Evolutionary conservation across 2,113 vertebrate species (phyloP).

Genomic region (Epinephelus lanceolatus): DNA sequence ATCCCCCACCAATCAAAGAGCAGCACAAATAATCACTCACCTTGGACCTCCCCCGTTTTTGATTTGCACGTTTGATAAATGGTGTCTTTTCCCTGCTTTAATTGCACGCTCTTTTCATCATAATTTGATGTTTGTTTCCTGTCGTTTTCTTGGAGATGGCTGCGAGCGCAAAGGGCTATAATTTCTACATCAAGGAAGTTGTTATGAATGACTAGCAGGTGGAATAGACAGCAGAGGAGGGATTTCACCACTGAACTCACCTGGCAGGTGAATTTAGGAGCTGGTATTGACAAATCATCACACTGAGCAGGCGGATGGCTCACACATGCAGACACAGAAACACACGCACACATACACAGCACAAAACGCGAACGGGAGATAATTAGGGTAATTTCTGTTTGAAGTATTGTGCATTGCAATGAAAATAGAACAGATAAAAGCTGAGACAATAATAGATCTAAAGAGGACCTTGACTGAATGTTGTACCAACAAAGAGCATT

Average conservation of each 20-base stretch:
- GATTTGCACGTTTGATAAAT: conserved; percentile 91
- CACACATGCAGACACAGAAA: conserved; percentile 27
- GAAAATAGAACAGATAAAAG: conserved; percentile 79
- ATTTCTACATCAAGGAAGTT: conserved; percentile 82
- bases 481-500: conserved; percentile 77
- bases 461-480: conserved; percentile 72
- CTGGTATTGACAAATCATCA: conserved; percentile 56
- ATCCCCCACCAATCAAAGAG: conserved; percentile 93
- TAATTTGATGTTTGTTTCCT: conserved; percentile 88
- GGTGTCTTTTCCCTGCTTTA: conserved; percentile 83
- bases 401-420: conserved; percentile 77
- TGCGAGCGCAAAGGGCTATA: conserved; percentile 70
- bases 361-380: conserved; percentile 56
- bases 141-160: conserved; percentile 80
- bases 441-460: conserved; percentile 81
- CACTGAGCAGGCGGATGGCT: conserved; percentile 3
- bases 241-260: conserved; percentile 48
- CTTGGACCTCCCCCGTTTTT: conserved; percentile 87
- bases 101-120: conserved; percentile 85
- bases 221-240: conserved; percentile 65
- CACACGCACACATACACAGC: conserved; percentile 25
- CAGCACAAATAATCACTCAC: conserved; percentile 89
- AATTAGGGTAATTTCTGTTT: conserved; percentile 81
- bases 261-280: conserved; percentile 55
- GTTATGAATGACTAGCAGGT: conserved; percentile 82